Conservation (phyloP, 2,797 vertebrate genomes). For the Xenops minutus region DNA sequence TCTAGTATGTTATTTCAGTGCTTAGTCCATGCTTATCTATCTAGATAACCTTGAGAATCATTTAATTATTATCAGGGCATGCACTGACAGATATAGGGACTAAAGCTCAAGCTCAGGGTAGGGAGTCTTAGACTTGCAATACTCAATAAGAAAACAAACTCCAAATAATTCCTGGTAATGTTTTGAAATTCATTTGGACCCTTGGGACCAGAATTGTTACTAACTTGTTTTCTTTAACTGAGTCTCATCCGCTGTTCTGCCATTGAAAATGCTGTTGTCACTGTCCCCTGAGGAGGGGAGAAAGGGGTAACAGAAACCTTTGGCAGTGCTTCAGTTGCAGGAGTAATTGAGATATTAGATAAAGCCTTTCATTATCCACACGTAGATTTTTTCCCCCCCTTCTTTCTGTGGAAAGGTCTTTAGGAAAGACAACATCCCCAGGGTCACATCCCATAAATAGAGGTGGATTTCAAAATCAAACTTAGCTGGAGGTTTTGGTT, state of each 20-base stretch:
- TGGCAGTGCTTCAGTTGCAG: slow-evolving; percentile 50
- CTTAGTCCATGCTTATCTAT: not conserved
- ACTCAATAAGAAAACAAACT: slow-evolving; percentile 17
- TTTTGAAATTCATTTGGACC: slow-evolving; percentile 25
- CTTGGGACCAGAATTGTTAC: slow-evolving; percentile 38
- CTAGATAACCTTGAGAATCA: not conserved
- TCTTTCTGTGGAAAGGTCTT: not conserved
- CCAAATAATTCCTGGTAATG: slow-evolving; percentile 17
- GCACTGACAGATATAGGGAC: not conserved
- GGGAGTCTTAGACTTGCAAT: not conserved
- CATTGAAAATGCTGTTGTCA: slow-evolving; percentile 51
- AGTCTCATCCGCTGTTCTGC: slow-evolving; percentile 38
- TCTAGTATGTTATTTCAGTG: not conserved
- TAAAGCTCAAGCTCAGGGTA: not conserved
- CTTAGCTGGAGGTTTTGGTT: slow-evolving; percentile 21
- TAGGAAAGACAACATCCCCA: slow-evolving; percentile 1
- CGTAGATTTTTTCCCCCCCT: fast-evolving
- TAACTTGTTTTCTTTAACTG: slow-evolving; percentile 53
- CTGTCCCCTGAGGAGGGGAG: slow-evolving; percentile 2
- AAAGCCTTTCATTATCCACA: slow-evolving; percentile 38
- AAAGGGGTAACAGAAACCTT: not conserved
- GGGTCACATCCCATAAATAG: slow-evolving; percentile 21
- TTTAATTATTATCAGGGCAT: not conserved
- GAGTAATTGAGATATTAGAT: slow-evolving; percentile 30
- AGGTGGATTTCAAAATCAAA: slow-evolving; percentile 32